These are phyloP conservation scores for Montifringilla adamsi DNA, from an alignment of 2,113 vertebrate species.

Conservation along the genomic window DNA sequence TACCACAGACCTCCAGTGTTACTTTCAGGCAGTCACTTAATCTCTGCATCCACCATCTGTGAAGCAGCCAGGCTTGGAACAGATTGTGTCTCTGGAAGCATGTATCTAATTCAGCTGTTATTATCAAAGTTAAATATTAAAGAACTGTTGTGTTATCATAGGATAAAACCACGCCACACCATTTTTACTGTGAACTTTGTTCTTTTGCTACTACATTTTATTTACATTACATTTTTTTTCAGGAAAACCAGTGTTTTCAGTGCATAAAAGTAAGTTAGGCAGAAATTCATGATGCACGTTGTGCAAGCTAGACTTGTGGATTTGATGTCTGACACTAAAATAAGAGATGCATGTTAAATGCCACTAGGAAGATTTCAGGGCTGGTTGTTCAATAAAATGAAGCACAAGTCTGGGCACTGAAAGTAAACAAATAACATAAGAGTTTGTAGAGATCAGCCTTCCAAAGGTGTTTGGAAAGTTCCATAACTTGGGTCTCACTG, in stretches of 20 bases:
- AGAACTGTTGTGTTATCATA: not conserved
- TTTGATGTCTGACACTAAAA: not conserved
- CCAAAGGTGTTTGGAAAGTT: not conserved
- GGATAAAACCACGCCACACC: not conserved
- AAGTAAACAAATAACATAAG: not conserved
- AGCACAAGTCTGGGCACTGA: not conserved
- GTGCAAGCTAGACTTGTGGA: not conserved
- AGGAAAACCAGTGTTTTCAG: not conserved
- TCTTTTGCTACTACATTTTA: not conserved
- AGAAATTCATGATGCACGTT: not conserved
- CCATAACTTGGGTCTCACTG: not conserved
- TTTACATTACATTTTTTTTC: not conserved
- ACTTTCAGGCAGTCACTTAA: not conserved
- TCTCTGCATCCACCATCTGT: not conserved
- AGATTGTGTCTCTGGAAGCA: not conserved
- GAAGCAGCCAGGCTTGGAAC: not conserved
- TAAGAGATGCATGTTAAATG: not conserved
- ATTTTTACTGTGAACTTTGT: not conserved
- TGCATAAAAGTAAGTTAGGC: not conserved
- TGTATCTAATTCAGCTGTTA: not conserved
- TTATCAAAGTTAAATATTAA: conserved; percentile 24
- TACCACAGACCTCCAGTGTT: conserved; percentile 3
- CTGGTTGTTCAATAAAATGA: not conserved
- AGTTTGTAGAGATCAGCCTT: not conserved
- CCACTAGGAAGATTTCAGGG: not conserved